phyloP scores from a whole-genome alignment of 92 coral and sea anemone genomes.

The Palythoa heliodiscus region DNA sequence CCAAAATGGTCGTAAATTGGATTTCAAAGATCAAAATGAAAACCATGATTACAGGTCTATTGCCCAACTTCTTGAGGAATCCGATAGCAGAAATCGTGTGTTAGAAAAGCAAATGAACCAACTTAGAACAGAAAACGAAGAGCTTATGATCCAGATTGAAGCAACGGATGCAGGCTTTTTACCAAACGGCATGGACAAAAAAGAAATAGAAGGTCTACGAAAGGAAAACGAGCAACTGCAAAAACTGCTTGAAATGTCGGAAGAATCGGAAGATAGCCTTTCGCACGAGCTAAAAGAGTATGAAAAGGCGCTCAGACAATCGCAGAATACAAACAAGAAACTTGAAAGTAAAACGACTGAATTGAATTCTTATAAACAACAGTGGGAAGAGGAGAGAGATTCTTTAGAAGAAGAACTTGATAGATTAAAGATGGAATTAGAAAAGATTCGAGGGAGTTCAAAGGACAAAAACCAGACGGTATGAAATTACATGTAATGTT shows the following conservation, averaged over 20 bases:
- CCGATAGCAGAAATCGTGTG: slow-evolving; percentile 45
- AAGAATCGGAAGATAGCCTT: slow-evolving; percentile 80
- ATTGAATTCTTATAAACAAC: slow-evolving; percentile 57
- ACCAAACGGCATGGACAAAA: slow-evolving; percentile 42
- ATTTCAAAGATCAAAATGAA: slow-evolving; percentile 49
- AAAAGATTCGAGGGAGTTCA: background rate
- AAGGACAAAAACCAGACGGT: slow-evolving; percentile 41
- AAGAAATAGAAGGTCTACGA: slow-evolving; percentile 57
- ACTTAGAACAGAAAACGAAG: slow-evolving; percentile 68
- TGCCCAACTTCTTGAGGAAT: slow-evolving; percentile 43
- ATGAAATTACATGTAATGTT: background rate
- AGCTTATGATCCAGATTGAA: slow-evolving; percentile 54
- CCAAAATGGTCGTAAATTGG: slow-evolving; percentile 36
- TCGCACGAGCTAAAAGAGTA: slow-evolving; percentile 67
- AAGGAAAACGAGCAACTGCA: slow-evolving; percentile 70
- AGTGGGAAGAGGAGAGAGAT: slow-evolving; percentile 65
- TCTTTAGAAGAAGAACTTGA: slow-evolving; percentile 71
- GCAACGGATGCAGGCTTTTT: slow-evolving; percentile 37
- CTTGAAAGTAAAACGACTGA: slow-evolving; percentile 46
- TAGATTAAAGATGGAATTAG: slow-evolving; percentile 42
- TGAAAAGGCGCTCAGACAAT: slow-evolving; percentile 59
- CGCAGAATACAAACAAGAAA: slow-evolving; percentile 56
- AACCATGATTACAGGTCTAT: slow-evolving; percentile 31
- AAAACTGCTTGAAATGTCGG: slow-evolving; percentile 81
- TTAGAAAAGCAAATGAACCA: slow-evolving; percentile 68